Evolutionary conservation across 1,140 invertebrate genomes (phyloP).

Genomic region (Campoletis sonorensis): DNA sequence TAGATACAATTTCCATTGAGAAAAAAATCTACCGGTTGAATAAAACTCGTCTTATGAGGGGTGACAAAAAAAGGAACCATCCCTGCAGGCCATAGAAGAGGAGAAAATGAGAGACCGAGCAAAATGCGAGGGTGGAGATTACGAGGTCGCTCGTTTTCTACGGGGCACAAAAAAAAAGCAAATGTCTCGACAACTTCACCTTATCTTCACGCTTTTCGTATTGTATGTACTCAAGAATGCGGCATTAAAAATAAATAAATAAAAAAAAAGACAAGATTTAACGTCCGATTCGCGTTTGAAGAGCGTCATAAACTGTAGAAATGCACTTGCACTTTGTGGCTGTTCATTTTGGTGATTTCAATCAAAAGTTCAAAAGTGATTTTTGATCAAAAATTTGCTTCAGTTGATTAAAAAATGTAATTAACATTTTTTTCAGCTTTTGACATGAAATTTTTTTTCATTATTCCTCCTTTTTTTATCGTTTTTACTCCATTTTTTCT

Average conservation of each 20-base stretch:
- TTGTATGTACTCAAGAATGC: background rate
- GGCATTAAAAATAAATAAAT: background rate
- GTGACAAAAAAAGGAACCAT: background rate
- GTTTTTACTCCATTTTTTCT: too few relatives aligned
- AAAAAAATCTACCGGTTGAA: background rate
- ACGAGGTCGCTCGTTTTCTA: slow-evolving; percentile 23
- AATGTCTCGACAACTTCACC: slow-evolving; percentile 22
- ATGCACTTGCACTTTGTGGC: background rate
- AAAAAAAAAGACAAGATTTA: background rate
- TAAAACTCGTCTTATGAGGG: background rate
- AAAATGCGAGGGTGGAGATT: slow-evolving; percentile 20
- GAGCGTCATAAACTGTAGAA: background rate
- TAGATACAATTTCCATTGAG: background rate
- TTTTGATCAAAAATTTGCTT: too few relatives aligned
- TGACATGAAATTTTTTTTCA: background rate
- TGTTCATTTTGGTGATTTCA: background rate
- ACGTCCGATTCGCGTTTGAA: background rate
- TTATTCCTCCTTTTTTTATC: too few relatives aligned
- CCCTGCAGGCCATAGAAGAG: background rate
- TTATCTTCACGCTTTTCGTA: background rate
- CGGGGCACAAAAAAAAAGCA: background rate
- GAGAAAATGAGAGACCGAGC: background rate
- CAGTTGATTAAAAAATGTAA: too few relatives aligned
- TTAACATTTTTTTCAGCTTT: too few relatives aligned
- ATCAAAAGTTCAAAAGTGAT: too few relatives aligned